A percentile compares a stretch with the other conserved stretches of the same genome.
Evolutionary conservation across 2,888 invertebrate genomes (phyloP).

Genomic region (Drosophila eohydei): DNA sequence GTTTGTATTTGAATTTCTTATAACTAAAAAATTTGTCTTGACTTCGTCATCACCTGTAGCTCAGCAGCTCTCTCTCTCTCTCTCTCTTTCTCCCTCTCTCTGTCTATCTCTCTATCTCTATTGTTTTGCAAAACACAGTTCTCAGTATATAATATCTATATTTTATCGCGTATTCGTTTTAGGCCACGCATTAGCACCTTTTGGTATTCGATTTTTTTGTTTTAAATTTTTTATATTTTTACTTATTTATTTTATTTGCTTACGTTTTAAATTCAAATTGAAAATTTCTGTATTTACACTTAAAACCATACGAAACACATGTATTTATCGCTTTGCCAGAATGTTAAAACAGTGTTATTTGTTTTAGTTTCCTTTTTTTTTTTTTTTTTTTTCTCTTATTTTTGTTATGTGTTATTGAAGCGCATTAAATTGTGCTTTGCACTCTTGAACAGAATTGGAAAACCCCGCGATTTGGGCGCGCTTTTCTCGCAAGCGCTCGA

Average conservation of each 20-base stretch:
- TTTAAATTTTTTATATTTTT: background rate
- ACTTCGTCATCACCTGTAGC: slow-evolving; percentile 66
- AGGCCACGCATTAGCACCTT: slow-evolving; percentile 38
- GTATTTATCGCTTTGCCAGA: slow-evolving; percentile 57
- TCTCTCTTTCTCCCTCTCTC: background rate
- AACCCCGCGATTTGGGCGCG: slow-evolving; percentile 28
- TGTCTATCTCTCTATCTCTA: slow-evolving; percentile 4
- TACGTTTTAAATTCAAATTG: slow-evolving; percentile 48
- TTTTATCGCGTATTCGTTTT: slow-evolving; percentile 14
- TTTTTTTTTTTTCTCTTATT: background rate
- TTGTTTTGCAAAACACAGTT: slow-evolving; percentile 20
- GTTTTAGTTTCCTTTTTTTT: slow-evolving; percentile 17
- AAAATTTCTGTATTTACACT: slow-evolving; percentile 3
- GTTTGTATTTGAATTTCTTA: slow-evolving; percentile 51
- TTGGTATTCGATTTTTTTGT: slow-evolving; percentile 15
- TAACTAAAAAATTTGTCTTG: slow-evolving; percentile 34
- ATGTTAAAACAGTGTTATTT: slow-evolving; percentile 45
- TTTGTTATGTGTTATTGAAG: slow-evolving; percentile 33
- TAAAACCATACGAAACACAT: slow-evolving; percentile 26
- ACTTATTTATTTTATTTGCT: slow-evolving; percentile 33
- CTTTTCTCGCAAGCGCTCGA: slow-evolving; percentile 9
- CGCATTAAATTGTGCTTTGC: slow-evolving; percentile 20
- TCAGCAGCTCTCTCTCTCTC: slow-evolving; percentile 4
- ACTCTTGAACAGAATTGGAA: slow-evolving; percentile 21
- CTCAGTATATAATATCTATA: slow-evolving; percentile 7